Conservation (phyloP, 2,113 vertebrate species). For the Macaca mulatta region DNA sequence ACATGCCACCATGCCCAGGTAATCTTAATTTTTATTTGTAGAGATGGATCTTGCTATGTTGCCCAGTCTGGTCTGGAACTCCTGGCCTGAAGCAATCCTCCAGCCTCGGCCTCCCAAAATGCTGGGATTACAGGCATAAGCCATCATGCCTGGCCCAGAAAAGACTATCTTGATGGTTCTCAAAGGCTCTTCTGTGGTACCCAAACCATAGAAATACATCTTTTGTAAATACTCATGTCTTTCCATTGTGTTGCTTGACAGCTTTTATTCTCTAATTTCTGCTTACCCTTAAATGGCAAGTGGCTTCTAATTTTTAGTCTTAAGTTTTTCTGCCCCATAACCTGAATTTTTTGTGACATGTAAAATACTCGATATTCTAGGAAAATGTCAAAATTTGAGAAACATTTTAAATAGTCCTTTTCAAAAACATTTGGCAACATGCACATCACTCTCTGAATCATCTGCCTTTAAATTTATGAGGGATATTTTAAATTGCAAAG, state of each 20-base stretch:
- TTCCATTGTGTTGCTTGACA: neutral
- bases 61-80: no score
- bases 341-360: neutral
- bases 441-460: neutral
- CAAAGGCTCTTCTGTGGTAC: neutral
- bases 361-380: neutral
- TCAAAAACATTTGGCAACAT: no score
- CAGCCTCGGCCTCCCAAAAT: no score
- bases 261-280: neutral
- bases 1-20: no score
- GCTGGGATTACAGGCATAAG: no score
- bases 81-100: no score
- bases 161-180: neutral
- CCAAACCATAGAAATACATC: rapidly evolving
- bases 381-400: neutral
- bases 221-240: neutral
- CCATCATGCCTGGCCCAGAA: neutral
- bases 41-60: no score
- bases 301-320: neutral
- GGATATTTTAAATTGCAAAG: neutral
- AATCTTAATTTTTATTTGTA: no score
- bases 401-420: neutral
- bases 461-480: neutral
- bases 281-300: neutral
- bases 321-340: neutral